These are phyloP conservation scores for Apteryx owenii DNA, from an alignment of 2,113 vertebrate species.

Conservation along the genomic window DNA sequence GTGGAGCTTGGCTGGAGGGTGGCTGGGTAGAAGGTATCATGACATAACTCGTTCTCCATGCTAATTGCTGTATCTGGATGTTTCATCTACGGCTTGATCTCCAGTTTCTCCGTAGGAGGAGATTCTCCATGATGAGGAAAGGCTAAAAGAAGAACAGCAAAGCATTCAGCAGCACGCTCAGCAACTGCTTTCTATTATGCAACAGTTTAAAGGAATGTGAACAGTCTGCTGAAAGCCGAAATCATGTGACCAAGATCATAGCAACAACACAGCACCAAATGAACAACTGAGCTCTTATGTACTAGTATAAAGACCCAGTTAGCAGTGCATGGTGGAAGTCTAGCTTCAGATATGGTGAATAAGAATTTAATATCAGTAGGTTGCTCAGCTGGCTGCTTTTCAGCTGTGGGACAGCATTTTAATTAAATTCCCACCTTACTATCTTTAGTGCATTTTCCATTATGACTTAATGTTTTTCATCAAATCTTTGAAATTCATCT, in stretches of 20 bases:
- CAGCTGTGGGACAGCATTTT: background rate
- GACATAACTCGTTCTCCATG: background rate
- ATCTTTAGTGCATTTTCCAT: background rate
- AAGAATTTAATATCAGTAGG: background rate
- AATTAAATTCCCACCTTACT: slow-evolving; percentile 4
- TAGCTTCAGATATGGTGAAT: accelerated
- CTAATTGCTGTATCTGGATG: background rate
- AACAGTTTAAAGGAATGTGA: slow-evolving; percentile 88
- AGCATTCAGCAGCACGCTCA: slow-evolving; percentile 79
- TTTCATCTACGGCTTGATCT: background rate
- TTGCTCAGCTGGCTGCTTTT: background rate
- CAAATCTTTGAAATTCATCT: background rate
- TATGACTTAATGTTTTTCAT: background rate
- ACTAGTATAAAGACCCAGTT: background rate
- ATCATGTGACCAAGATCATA: slow-evolving; percentile 47
- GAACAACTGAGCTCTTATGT: background rate
- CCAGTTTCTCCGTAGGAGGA: slow-evolving; percentile 68
- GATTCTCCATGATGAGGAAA: slow-evolving; percentile 75
- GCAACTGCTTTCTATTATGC: slow-evolving; percentile 85
- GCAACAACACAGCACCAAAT: background rate
- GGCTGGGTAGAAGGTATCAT: background rate
- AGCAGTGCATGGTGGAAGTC: background rate
- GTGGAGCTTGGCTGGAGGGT: background rate
- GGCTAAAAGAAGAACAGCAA: slow-evolving; percentile 80
- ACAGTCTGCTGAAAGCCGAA: background rate